Evolutionary conservation across 2,797 vertebrate genomes (phyloP).

Genomic region (Novumbra hubbsi): DNA sequence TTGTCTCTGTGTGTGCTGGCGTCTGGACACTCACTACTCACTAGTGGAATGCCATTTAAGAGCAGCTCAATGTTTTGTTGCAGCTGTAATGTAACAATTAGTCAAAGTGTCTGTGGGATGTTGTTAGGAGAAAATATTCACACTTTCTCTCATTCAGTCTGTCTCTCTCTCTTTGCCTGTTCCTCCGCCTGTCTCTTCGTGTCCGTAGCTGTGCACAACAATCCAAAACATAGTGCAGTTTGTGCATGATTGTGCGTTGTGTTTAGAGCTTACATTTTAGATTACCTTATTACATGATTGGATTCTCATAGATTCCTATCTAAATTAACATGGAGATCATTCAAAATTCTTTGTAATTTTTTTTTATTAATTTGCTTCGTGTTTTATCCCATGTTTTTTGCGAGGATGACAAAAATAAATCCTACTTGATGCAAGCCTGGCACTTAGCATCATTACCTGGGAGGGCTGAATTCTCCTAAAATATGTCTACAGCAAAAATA

Average conservation of each 20-base stretch:
- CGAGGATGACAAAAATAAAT: neutral
- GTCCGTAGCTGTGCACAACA: neutral
- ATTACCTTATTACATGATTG: neutral
- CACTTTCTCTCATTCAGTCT: slow-evolving; percentile 1
- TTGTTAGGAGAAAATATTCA: slow-evolving; percentile 22
- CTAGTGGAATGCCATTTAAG: slow-evolving; percentile 67
- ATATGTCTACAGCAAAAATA: neutral
- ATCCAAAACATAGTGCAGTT: slow-evolving; percentile 12
- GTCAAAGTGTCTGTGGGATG: slow-evolving; percentile 39
- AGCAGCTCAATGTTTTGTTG: slow-evolving; percentile 64
- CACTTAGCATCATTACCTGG: neutral
- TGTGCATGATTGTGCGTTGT: slow-evolving; percentile 24
- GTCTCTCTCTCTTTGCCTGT: slow-evolving; percentile 26
- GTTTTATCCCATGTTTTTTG: neutral
- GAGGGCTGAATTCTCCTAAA: neutral
- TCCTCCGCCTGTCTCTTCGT: neutral
- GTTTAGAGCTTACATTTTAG: neutral
- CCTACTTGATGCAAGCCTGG: neutral
- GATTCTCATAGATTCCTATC: neutral
- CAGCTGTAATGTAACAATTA: slow-evolving; percentile 73
- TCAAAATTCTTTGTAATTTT: neutral
- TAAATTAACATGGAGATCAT: neutral
- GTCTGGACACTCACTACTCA: slow-evolving; percentile 37
- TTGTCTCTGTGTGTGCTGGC: slow-evolving; percentile 25
- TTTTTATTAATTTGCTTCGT: neutral